These are phyloP conservation scores for Amazona guildingii DNA, from an alignment of 2,113 vertebrate species.

Conservation along the genomic window DNA sequence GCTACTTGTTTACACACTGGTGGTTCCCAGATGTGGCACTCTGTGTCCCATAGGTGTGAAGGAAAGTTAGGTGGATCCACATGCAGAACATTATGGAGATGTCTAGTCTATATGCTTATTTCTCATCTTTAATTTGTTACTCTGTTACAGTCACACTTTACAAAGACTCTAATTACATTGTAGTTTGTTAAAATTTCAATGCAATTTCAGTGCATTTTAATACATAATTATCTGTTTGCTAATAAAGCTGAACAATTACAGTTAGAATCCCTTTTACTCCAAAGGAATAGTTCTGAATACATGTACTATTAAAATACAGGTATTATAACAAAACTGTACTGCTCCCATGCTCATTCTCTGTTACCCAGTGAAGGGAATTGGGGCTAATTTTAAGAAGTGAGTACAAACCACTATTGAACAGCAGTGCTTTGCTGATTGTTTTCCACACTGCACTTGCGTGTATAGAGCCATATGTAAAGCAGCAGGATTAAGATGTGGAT, in stretches of 20 bases:
- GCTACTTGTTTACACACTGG: background rate
- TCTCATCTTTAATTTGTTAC: conserved; percentile 1
- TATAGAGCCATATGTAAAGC: rapidly evolving
- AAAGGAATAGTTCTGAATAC: background rate
- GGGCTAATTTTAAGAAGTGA: background rate
- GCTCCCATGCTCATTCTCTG: background rate
- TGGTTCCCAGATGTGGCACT: background rate
- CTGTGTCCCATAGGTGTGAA: background rate
- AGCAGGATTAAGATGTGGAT: rapidly evolving
- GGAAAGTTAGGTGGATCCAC: background rate
- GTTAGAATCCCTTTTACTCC: background rate
- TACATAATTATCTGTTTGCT: conserved; percentile 6
- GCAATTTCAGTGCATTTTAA: background rate
- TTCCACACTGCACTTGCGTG: background rate
- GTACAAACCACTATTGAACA: background rate
- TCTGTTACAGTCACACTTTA: background rate
- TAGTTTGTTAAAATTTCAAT: background rate
- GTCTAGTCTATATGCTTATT: background rate
- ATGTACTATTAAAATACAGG: background rate
- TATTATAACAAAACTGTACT: background rate
- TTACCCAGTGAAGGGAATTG: background rate
- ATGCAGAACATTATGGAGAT: background rate
- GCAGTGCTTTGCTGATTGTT: background rate
- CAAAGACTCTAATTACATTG: background rate
- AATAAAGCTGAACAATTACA: background rate